phyloP scores from a whole-genome alignment of 2,888 invertebrate species.

The Neria commutata region DNA sequence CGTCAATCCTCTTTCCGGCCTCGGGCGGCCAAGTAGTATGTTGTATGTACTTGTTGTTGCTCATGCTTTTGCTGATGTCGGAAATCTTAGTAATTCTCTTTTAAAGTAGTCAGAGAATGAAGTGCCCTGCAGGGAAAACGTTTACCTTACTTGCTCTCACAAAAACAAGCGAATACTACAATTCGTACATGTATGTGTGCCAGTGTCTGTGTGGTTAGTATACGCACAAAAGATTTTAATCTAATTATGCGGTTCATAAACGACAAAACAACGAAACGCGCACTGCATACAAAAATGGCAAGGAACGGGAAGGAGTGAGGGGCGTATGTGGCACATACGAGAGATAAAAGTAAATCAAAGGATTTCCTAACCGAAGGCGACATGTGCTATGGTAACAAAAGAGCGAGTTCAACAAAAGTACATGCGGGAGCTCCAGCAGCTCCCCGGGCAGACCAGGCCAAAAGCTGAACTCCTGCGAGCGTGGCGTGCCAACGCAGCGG shows the following conservation, averaged over 20 bases:
- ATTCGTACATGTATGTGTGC: background rate
- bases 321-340: too few relatives aligned
- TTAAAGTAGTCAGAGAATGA: background rate
- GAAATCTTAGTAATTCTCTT: too few relatives aligned
- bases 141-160: background rate
- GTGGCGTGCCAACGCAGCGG: background rate
- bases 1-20: background rate
- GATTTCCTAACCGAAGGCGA: slow-evolving; percentile 28
- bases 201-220: background rate
- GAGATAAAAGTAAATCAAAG: slow-evolving; percentile 30
- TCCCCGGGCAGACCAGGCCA: background rate
- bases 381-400: slow-evolving; percentile 25
- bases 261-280: slow-evolving; percentile 22
- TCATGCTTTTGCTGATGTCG: background rate
- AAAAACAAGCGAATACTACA: background rate
- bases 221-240: slow-evolving; percentile 28
- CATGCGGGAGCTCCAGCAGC: too few relatives aligned
- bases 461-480: background rate
- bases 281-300: slow-evolving; percentile 19
- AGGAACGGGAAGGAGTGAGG: too few relatives aligned
- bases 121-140: background rate
- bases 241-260: slow-evolving; percentile 34
- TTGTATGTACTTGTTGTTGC: background rate
- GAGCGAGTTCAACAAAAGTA: slow-evolving; percentile 3
- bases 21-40: background rate